These are phyloP conservation scores for Rhimphoctona megacephalus DNA, from an alignment of 2,888 invertebrate species.

Conservation along the genomic window DNA sequence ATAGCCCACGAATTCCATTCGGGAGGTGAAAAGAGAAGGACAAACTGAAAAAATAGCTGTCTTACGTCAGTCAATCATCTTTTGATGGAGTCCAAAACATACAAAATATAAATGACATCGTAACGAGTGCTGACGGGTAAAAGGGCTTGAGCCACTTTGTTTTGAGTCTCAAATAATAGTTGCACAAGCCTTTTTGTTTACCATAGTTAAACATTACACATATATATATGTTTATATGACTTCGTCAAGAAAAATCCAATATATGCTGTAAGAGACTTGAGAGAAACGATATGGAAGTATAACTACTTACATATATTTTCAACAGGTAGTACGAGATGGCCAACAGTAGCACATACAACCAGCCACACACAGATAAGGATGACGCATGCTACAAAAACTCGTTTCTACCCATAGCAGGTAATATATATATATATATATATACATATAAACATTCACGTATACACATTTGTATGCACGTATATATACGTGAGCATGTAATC, in stretches of 20 bases:
- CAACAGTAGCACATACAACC: constrained; percentile 47
- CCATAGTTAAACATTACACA: not conserved
- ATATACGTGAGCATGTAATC: constrained; percentile 35
- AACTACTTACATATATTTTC: constrained; percentile 39
- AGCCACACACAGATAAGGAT: constrained; percentile 65
- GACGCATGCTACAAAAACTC: constrained; percentile 66
- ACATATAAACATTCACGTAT: constrained; percentile 30
- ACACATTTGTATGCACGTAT: constrained; percentile 8
- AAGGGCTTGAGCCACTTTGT: not conserved
- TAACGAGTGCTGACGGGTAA: not conserved
- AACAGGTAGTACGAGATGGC: constrained; percentile 46
- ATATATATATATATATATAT: constrained; percentile 26
- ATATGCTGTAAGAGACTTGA: not conserved
- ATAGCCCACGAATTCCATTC: not conserved
- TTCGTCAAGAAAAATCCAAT: constrained; percentile 15
- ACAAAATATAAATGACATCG: not conserved
- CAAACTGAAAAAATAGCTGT: not conserved
- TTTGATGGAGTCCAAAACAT: not conserved
- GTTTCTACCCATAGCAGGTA: constrained; percentile 57
- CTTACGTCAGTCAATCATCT: not conserved
- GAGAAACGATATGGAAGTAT: constrained; percentile 40
- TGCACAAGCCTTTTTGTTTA: not conserved
- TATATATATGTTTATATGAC: not conserved
- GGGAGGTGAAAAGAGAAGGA: not conserved
- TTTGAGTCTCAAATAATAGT: not conserved